Evolutionary conservation across 2,113 vertebrate species (phyloP).

Genomic region (Myotis yumanensis): DNA sequence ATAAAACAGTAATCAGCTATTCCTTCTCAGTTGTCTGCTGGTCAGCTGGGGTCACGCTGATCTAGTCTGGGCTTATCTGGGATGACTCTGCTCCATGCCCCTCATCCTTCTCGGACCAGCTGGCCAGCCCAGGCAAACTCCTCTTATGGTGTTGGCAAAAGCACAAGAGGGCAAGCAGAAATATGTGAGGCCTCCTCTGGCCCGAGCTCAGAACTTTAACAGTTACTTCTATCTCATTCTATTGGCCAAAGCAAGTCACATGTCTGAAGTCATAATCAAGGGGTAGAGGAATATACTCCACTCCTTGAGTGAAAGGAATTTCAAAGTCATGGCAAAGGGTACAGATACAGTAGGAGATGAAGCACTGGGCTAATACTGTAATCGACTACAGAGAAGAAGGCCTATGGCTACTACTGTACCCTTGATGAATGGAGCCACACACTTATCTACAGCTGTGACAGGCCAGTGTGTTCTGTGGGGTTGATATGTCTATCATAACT

Average conservation of each 20-base stretch:
- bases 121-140: background rate
- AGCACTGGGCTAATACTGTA: background rate
- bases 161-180: background rate
- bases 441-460: background rate
- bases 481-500: background rate
- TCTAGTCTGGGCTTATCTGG: background rate
- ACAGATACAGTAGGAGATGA: background rate
- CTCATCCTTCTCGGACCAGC: background rate
- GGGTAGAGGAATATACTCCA: background rate
- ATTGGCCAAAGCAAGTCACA: background rate
- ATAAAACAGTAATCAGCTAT: background rate
- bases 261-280: background rate
- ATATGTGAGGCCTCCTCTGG: background rate
- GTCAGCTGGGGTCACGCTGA: background rate
- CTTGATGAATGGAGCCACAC: background rate
- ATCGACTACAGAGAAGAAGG: background rate
- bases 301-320: background rate
- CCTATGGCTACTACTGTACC: background rate
- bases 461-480: background rate
- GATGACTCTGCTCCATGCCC: background rate
- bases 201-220: background rate
- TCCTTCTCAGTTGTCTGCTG: background rate
- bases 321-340: background rate
- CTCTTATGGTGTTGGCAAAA: background rate
- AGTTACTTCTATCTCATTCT: background rate